A percentile compares a stretch with the other conserved stretches of the same genome.
Evolutionary conservation across 2,113 vertebrate species (phyloP).

Genomic region (Mystacornis crossleyi): DNA sequence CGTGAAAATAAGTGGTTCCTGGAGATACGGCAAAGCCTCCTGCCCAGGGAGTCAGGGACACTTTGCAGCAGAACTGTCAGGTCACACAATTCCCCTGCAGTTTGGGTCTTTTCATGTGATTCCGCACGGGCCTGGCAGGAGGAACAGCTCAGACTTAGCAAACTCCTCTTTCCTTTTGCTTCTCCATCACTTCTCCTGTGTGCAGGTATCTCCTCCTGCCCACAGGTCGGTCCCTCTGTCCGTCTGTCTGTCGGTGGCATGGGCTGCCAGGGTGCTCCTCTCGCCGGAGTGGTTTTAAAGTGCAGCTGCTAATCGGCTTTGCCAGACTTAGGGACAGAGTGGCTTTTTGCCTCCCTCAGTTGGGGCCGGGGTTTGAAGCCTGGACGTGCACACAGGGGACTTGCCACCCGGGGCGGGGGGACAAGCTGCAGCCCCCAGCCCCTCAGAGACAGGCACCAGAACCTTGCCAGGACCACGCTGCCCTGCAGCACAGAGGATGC

Average conservation of each 20-base stretch:
- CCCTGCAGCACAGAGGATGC: not conserved
- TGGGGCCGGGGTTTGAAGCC: slow-evolving; percentile 14
- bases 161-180: not conserved
- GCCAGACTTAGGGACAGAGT: slow-evolving; percentile 84
- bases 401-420: accelerated
- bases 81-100: not conserved
- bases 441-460: accelerated
- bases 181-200: not conserved
- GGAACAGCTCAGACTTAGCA: not conserved
- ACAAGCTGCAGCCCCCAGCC: not conserved
- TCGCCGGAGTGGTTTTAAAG: slow-evolving; percentile 74
- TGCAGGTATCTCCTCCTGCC: not conserved
- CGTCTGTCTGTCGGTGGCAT: accelerated
- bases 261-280: not conserved
- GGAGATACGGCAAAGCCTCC: accelerated
- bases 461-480: accelerated
- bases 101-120: not conserved
- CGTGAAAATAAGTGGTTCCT: accelerated
- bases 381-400: accelerated
- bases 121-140: not conserved
- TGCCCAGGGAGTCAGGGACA: accelerated
- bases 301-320: slow-evolving; percentile 93
- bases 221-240: not conserved
- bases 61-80: not conserved
- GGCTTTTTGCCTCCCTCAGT: slow-evolving; percentile 82